Percentiles rank a stretch among this genome's conserved stretches.
phyloP scores from a whole-genome alignment of 2,113 vertebrate genomes.

The Sylvia atricapilla region DNA sequence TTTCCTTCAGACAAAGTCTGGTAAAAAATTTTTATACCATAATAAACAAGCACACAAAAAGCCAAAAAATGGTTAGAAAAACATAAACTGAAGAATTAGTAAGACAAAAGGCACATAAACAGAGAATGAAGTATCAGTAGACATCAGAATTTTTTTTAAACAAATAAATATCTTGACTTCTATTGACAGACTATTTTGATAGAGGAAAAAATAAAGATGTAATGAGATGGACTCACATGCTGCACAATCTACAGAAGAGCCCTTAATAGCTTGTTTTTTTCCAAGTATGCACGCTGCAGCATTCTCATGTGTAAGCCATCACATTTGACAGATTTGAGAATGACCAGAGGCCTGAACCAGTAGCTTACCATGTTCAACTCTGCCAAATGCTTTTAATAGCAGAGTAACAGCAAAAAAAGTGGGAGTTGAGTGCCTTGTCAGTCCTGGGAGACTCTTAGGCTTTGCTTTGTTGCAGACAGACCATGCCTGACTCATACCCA shows the following conservation, averaged over 20 bases:
- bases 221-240: not conserved
- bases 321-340: not conserved
- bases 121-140: not conserved
- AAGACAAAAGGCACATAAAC: not conserved
- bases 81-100: not conserved
- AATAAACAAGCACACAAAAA: not conserved
- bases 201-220: not conserved
- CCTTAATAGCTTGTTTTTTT: slow-evolving; percentile 4
- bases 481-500: fast-evolving
- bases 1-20: not conserved
- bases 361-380: not conserved
- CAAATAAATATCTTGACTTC: not conserved
- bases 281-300: not conserved
- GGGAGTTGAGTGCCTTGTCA: not conserved
- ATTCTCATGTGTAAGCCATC: not conserved
- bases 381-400: not conserved
- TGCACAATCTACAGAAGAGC: not conserved
- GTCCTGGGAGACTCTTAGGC: not conserved
- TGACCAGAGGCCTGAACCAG: not conserved
- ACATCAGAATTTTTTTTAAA: not conserved
- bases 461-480: not conserved
- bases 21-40: not conserved
- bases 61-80: not conserved
- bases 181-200: not conserved
- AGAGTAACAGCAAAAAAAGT: not conserved